Base-by-base conservation (phyloP, 2,888 invertebrate species). In the Diaprepes abbreviatus region DNA sequence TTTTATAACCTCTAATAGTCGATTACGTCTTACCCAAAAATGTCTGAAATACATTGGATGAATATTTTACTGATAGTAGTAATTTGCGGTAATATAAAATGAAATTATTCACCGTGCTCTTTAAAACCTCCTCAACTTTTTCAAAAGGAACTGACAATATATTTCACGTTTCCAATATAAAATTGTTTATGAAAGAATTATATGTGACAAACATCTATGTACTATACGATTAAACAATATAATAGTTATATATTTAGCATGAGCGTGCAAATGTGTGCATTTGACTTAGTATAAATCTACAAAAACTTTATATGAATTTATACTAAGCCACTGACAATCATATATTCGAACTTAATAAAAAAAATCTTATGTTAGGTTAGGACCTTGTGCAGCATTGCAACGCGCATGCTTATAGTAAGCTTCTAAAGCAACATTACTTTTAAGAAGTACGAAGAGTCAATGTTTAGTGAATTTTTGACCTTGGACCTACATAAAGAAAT, bases 241-340 rank as follows among this genome's bases (percentile, higher is more conserved):
- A 10, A 12, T 40, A 45, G 12, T 45, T 45, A 12, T 45, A 40
- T 40, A 40, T 17, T 12, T 33, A 69, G 78, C 79, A 79, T 80
- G 79, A 77, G 73, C 78, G 78, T 78, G 74, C 77, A 78, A 80
- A 74, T 78, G 79, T 75, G 72, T 58, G 73, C 74, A 74, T 79
- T 79, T 80, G 82, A 82, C 82, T 79, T 75, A 79, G 81, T 82
- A 82, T 81, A 79, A 80, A 81, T 78, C 67, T 59, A 64, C 67
- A 72, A 16, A 19, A 7, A 19, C n/a, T 54, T 45, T 43, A 35
- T 12, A 12, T 7, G 72, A 67, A 76, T 81, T 82, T 80, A 80
- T 82, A 82, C 81, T 79, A 78, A 79, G 83, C 83, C 82, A 81
- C 75, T 72, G 83, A 83, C 83, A 83, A 83, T 83, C 83, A 83